These are phyloP conservation scores for human (Homo sapiens) DNA, from an alignment of 2,113 vertebrate genomes.

Conservation along the genomic window GRCh38 chr20:24049001-24049500, in stretches of 20 bases:
- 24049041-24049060: not conserved
- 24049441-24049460: not conserved
- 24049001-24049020: not conserved
- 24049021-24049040: not conserved
- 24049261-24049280: not conserved
- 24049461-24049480: not conserved
- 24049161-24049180: not conserved
- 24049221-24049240: not conserved
- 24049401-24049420: not conserved
- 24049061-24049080: not conserved
- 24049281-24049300: not conserved
- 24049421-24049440: not conserved
- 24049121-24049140: too few species aligned
- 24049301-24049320: not conserved
- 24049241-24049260: not conserved
- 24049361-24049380: not conserved
- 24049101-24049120: too few species aligned
- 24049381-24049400: not conserved
- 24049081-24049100: rapidly evolving
- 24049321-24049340: not conserved
- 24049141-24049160: not conserved
- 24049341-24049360: not conserved
- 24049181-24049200: not conserved
- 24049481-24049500: not conserved
- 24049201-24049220: not conserved